These are phyloP conservation scores for Danio aesculapii DNA, from an alignment of 2,797 vertebrate genomes.

Conservation along the genomic window DNA sequence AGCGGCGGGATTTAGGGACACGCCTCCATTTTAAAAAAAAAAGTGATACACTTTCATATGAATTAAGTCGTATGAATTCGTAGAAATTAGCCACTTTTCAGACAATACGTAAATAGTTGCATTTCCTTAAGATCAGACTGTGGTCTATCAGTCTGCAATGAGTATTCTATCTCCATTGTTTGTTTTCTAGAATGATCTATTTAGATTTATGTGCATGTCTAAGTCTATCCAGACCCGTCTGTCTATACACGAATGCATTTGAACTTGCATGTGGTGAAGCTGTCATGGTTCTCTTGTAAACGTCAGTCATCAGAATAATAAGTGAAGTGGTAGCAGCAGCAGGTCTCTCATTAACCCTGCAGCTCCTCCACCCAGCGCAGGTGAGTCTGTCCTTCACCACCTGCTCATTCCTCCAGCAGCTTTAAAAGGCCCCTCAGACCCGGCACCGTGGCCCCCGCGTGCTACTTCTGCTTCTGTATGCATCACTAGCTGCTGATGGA, in stretches of 20 bases:
- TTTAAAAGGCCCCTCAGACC: conserved; percentile 66
- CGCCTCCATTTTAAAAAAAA: too few relatives aligned
- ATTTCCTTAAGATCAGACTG: not conserved
- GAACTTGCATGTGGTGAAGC: not conserved
- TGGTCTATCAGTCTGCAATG: too few relatives aligned
- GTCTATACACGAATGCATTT: not conserved
- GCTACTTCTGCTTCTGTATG: conserved; percentile 38
- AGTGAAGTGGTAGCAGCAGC: conserved; percentile 12
- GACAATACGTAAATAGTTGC: too few relatives aligned
- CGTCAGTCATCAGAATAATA: not conserved
- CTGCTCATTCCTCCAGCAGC: conserved; percentile 77
- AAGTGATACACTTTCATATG: too few relatives aligned
- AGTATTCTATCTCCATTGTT: not conserved
- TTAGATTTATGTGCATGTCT: not conserved
- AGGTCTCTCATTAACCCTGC: conserved; percentile 43
- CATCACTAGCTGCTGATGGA: conserved; percentile 50
- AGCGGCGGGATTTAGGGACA: too few relatives aligned
- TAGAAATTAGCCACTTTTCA: too few relatives aligned
- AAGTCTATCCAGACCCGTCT: not conserved
- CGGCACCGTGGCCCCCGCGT: conserved; percentile 43
- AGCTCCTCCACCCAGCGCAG: conserved; percentile 47
- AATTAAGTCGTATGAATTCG: too few relatives aligned
- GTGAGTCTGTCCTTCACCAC: conserved; percentile 72
- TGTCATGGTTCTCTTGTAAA: conserved; percentile 9
- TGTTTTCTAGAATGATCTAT: not conserved